Evolutionary conservation across 2,113 vertebrate genomes (phyloP), one percentile per base, ranked within the genome.

Genomic region (Platysteira castanea): DNA sequence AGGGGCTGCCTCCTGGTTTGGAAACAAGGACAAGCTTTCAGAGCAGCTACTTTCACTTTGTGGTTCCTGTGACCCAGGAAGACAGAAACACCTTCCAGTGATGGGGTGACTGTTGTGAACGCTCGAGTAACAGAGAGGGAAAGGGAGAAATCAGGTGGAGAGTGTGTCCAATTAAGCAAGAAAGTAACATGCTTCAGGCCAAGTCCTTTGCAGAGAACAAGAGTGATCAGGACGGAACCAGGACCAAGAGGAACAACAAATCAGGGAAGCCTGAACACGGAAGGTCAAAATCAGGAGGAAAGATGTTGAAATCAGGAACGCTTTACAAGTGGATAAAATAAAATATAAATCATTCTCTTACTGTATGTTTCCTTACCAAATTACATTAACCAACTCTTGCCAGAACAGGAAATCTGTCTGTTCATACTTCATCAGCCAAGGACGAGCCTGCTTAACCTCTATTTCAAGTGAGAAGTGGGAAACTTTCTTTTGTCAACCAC

Each of bases 71-170:
- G 47, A 75, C 7, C 6, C 22, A 39, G n/a, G 47, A 22, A 54
- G 31, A 53, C 15, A 4, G 33, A 9, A 85, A 15, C 10, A 39
- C 6, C 28, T 53, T 84, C n/a, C 41, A 11, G 3, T 5, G 35
- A 50, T 6, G 13, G 47, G 71, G 15, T 1, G 3, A 41, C 31
- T 1, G 0, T 22, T 64, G 53, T 68, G 63, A 84, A 77, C 4
- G n/a, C 33, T 41, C 0, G 0, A 21, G 24, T 26, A 54, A 10
- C 42, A 37, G 44, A 63, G 12, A 53, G 10, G 14, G 23, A 93
- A 69, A 69, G 10, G 28, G 37, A 84, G 19, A 11, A 35, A 7
- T 27, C 33, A 70, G 14, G 39, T 28, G 17, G 49, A 57, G 2
- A 69, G 3, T 2, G 11, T 41, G 20, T 61, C 14, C 71, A 65